Conservation (phyloP, 2,113 vertebrate genomes). For the Danio rerio region GRCz12tu NC_133181.1:11716501-11717000, state of each 20-base stretch:
- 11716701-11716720: constrained; percentile 84
- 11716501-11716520: neutral
- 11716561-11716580: neutral
- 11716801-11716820: constrained; percentile 36
- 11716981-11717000: no score
- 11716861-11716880: no score
- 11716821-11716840: neutral
- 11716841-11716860: no score
- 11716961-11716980: no score
- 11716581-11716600: constrained; percentile 72
- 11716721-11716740: constrained; percentile 71
- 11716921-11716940: no score
- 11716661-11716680: constrained; percentile 78
- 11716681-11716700: constrained; percentile 80
- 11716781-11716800: constrained; percentile 85
- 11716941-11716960: no score
- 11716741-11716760: constrained; percentile 92
- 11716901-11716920: no score
- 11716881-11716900: no score
- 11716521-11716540: neutral
- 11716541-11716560: neutral
- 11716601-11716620: constrained; percentile 74
- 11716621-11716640: constrained; percentile 80
- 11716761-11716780: constrained; percentile 85
- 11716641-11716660: constrained; percentile 79